Evolutionary conservation across 2,113 vertebrate species (phyloP).

Genomic region (Centropus unirufus): DNA sequence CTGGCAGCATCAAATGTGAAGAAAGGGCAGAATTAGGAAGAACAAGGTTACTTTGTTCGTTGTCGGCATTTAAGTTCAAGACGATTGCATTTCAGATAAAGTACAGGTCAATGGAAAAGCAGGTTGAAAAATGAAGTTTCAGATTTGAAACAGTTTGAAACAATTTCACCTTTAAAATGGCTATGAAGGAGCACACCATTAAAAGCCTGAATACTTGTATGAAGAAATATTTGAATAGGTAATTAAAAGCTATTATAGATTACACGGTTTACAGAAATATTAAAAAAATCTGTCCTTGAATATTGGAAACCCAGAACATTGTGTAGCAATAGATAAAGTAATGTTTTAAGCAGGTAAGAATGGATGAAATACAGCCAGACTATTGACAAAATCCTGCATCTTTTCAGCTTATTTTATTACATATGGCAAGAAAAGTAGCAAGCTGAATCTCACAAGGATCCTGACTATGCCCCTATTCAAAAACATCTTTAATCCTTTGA

Average conservation of each 20-base stretch:
- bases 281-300: neutral
- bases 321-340: neutral
- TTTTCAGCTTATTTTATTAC: neutral
- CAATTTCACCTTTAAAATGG: neutral
- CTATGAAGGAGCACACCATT: neutral
- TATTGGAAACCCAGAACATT: neutral
- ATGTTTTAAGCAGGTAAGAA: neutral
- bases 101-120: neutral
- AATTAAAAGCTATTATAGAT: neutral
- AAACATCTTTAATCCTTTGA: neutral
- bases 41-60: neutral
- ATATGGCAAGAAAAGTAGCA: neutral
- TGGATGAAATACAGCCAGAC: neutral
- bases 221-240: neutral
- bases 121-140: neutral
- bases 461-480: neutral
- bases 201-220: neutral
- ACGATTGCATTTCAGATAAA: neutral
- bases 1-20: neutral
- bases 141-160: neutral
- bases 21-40: neutral
- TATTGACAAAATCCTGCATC: neutral
- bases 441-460: neutral
- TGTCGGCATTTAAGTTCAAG: neutral
- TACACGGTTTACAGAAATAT: neutral